Percentiles rank a stretch among this genome's conserved stretches.
These are phyloP conservation scores for Selenia dentaria DNA, from an alignment of 2,888 invertebrate species.

Conservation along the genomic window DNA sequence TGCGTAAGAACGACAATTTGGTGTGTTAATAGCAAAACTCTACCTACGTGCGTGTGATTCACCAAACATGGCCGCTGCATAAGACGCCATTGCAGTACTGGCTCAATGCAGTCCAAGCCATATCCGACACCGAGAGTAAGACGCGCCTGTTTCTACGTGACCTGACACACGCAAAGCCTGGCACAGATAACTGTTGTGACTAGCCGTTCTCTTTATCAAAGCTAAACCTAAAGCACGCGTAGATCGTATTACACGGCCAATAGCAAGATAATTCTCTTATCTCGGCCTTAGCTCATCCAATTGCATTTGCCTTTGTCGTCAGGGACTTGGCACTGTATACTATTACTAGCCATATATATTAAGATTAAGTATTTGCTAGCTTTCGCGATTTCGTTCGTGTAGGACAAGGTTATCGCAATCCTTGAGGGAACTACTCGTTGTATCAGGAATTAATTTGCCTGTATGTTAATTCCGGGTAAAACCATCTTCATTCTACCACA, in stretches of 20 bases:
- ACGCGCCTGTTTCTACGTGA: conserved; percentile 19
- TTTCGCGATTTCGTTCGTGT: too few species aligned
- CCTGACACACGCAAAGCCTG: conserved; percentile 14
- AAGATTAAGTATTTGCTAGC: too few species aligned
- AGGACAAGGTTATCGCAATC: too few species aligned
- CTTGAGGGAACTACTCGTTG: too few species aligned
- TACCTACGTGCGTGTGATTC: conserved; percentile 3
- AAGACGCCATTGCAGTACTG: conserved; percentile 2
- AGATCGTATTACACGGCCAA: conserved; percentile 4
- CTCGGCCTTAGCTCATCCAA: conserved; percentile 6
- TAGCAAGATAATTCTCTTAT: conserved; percentile 11
- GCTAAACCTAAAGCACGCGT: background rate
- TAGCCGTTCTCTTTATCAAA: conserved; percentile 7
- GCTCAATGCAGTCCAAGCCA: conserved; percentile 9
- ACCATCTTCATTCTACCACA: too few species aligned
- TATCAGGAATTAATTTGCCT: too few species aligned
- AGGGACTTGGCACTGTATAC: conserved; percentile 3
- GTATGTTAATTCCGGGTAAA: too few species aligned
- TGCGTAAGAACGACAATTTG: too few species aligned
- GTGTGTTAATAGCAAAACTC: too few species aligned
- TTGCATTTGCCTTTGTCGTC: conserved; percentile 2
- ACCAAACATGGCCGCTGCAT: conserved; percentile 10
- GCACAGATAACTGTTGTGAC: background rate
- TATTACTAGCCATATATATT: too few species aligned
- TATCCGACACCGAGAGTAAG: background rate